phyloP scores from a whole-genome alignment of 2,797 vertebrate species.

The Channallabes apus region DNA sequence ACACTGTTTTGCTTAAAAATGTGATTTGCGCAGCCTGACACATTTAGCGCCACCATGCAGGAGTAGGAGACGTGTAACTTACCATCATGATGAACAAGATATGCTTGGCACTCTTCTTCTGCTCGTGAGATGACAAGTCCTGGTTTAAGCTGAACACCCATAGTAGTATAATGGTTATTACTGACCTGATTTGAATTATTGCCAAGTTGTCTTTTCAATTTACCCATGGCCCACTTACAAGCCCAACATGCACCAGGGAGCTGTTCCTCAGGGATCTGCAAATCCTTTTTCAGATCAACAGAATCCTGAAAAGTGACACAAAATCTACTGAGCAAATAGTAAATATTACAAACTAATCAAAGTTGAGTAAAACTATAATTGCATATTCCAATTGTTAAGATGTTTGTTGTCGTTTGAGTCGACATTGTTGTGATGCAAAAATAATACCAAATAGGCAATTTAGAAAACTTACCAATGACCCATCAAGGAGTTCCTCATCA shows the following conservation, averaged over 20 bases:
- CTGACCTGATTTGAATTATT: not conserved
- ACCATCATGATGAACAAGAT: too few relatives aligned
- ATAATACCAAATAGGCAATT: not conserved
- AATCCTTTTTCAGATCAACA: not conserved
- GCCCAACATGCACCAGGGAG: constrained; percentile 27
- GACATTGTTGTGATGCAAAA: not conserved
- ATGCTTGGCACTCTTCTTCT: too few relatives aligned
- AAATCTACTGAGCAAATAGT: not conserved
- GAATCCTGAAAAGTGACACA: not conserved
- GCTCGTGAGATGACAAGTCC: not conserved
- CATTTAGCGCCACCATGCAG: too few relatives aligned
- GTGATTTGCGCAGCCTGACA: too few relatives aligned
- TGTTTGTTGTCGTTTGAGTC: not conserved
- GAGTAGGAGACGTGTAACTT: too few relatives aligned
- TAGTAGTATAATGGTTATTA: not conserved
- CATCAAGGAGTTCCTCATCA: constrained; percentile 15
- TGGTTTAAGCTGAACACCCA: too few relatives aligned
- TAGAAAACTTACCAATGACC: not conserved
- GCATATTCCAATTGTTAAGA: not conserved
- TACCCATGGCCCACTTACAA: constrained; percentile 33
- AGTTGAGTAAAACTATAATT: not conserved
- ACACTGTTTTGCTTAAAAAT: too few relatives aligned
- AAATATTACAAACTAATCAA: not conserved
- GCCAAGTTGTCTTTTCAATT: constrained; percentile 17
- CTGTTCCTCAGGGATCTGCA: not conserved